phyloP scores from a whole-genome alignment of 1,140 invertebrate species.

The Stenopsyche tienmushanensis region DNA sequence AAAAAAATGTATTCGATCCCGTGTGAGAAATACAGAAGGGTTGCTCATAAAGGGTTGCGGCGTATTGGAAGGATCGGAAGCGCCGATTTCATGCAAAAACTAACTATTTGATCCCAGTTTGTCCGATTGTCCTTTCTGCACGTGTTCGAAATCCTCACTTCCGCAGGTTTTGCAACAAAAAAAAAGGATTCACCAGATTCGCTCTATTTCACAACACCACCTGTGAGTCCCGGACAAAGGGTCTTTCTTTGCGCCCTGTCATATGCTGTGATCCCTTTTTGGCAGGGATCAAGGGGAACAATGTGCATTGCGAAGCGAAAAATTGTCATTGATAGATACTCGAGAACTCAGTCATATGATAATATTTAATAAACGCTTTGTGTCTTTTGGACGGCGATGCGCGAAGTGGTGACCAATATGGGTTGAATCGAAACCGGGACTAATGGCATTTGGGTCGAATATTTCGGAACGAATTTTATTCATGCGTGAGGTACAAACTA shows the following conservation, averaged over 20 bases:
- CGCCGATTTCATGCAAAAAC: conserved; percentile 33
- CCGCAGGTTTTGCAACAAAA: conserved; percentile 21
- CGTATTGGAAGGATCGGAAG: conserved; percentile 31
- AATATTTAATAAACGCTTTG: conserved; percentile 15
- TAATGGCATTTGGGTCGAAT: no score
- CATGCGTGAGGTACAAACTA: no score
- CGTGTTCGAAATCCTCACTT: conserved; percentile 37
- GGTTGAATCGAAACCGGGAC: no score
- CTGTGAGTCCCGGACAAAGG: background rate
- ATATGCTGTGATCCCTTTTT: background rate
- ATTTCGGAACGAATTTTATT: no score
- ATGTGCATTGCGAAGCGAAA: conserved; percentile 7
- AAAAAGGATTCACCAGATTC: conserved; percentile 17
- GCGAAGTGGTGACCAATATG: no score
- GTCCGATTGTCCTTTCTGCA: conserved; percentile 33
- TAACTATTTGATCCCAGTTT: no score
- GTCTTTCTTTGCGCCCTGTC: no score
- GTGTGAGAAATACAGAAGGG: background rate
- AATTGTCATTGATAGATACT: conserved; percentile 26
- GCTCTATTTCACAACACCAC: background rate
- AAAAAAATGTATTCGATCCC: conserved; percentile 6
- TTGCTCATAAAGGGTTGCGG: no score
- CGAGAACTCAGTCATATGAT: conserved; percentile 15
- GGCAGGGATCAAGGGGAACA: background rate
- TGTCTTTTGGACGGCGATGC: no score